phyloP scores from a whole-genome alignment of 2,888 invertebrate species.

The Pollenia amentaria region DNA sequence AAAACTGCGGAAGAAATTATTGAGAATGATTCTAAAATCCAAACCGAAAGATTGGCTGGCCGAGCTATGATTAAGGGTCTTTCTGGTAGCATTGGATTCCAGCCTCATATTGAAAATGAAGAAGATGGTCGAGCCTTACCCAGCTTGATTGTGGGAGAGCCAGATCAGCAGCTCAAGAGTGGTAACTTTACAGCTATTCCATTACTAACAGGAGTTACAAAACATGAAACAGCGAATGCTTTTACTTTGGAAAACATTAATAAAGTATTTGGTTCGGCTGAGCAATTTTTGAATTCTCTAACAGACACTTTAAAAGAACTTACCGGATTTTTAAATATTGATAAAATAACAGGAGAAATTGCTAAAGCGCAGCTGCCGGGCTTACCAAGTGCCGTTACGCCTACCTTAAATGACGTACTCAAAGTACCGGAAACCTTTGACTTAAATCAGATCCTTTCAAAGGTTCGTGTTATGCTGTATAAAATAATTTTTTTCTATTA shows the following conservation, averaged over 20 bases:
- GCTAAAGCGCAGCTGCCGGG: constrained; percentile 81
- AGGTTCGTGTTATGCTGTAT: constrained; percentile 76
- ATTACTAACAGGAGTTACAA: constrained; percentile 89
- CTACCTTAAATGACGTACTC: constrained; percentile 80
- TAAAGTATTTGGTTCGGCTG: constrained; percentile 80
- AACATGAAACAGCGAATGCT: constrained; percentile 88
- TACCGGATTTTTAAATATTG: constrained; percentile 79
- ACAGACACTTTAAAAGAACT: constrained; percentile 78
- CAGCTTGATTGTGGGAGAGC: constrained; percentile 87
- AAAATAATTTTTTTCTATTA: not conserved
- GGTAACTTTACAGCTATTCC: constrained; percentile 87
- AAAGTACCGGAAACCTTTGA: constrained; percentile 80
- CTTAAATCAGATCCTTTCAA: constrained; percentile 80
- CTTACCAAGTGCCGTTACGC: constrained; percentile 76
- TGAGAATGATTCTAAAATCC: constrained; percentile 86
- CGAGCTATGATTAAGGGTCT: constrained; percentile 88
- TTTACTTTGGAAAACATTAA: constrained; percentile 79
- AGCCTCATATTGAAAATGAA: constrained; percentile 89
- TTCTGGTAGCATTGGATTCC: constrained; percentile 87
- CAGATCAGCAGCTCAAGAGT: constrained; percentile 87
- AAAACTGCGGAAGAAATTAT: constrained; percentile 83
- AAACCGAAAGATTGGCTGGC: constrained; percentile 86
- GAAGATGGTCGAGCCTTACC: constrained; percentile 89
- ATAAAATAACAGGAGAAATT: constrained; percentile 80
- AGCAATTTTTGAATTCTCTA: constrained; percentile 80